These are phyloP conservation scores for Nixonia krombeini DNA, from an alignment of 1,140 invertebrate genomes.

Conservation along the genomic window DNA sequence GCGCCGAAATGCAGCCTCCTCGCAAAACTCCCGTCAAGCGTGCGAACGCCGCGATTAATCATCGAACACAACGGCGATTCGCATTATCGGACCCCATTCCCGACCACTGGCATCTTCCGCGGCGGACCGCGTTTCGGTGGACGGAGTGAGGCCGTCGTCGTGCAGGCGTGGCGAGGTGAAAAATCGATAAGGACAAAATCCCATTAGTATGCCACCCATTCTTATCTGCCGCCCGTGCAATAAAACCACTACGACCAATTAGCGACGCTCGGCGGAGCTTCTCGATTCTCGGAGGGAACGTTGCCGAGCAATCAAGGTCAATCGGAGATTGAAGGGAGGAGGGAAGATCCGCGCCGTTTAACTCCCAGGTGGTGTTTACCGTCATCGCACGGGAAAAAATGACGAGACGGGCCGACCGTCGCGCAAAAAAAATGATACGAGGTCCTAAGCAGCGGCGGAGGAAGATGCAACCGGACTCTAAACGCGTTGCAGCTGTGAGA, in stretches of 20 bases:
- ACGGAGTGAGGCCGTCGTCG: too few species aligned
- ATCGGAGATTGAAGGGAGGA: conserved; percentile 1
- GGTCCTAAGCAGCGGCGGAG: conserved; percentile 32
- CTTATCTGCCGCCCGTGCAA: neutral
- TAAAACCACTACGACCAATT: neutral
- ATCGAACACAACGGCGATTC: too few species aligned
- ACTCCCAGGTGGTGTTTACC: conserved; percentile 42
- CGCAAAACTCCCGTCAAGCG: too few species aligned
- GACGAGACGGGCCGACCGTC: conserved; percentile 23
- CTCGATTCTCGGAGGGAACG: neutral
- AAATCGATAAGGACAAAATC: neutral
- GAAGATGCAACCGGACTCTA: conserved; percentile 43
- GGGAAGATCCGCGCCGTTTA: conserved; percentile 16
- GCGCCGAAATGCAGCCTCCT: too few species aligned
- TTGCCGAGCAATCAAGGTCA: conserved; percentile 14
- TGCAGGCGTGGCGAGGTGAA: too few species aligned
- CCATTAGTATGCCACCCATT: neutral
- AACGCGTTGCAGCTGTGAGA: conserved; percentile 61
- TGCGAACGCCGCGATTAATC: too few species aligned
- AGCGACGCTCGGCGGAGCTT: neutral
- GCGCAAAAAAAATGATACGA: conserved; percentile 45
- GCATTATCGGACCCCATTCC: too few species aligned
- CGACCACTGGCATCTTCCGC: too few species aligned
- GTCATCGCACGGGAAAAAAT: conserved; percentile 15
- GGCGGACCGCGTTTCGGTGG: too few species aligned